Base-by-base conservation (phyloP, 2,797 vertebrate species). In the Hyperoplus lanceolatus region DNA sequence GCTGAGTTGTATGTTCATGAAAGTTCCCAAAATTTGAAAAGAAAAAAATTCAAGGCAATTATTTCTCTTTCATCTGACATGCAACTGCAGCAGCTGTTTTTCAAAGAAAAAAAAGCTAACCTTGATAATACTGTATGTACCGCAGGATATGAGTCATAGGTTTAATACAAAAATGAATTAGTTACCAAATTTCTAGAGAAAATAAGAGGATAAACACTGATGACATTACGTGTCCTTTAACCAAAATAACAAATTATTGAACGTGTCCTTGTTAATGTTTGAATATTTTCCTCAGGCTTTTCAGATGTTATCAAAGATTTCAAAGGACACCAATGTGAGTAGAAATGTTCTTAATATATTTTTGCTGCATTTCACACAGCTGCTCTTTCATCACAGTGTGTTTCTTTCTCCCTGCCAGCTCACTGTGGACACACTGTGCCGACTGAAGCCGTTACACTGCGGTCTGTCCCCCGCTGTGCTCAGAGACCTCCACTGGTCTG, bases 381-480 rank as follows among this genome's bases (percentile, higher is more conserved):
- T 71, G 54, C 39, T 11, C 36, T 43, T 64, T 79, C 39, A 88
- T 54, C 18, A 29, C n/a, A 29, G 29, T 13, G 14, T 70, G 57
- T 74, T 56, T 85, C 12, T 77, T 48, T 83, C 65, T 60, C n/a
- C 74, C 45, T 72, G 73, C 77, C 79, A 96, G 96, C 90, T 96
- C 90, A 93, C 94, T 73, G 70, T 93, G 88, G 91, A 95, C 83
- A 80, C 85, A 75, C 88, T 97, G 91, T 97, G 96, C 91, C 86
- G 83, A 66, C 90, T 97, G 83, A 95, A 94, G 86, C 88, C 95
- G 6, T 83, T 97, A 79, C 92, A 95, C 70, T 87, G 91, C 0
- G 97, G 96, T 49, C 92, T 97, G 58, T 94, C 94, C 69, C 95
- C 96, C n/a, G 85, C 93, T 61, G 93, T 94, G 46, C 90, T 98